A percentile compares a stretch with the other conserved stretches of the same genome.
phyloP scores from a whole-genome alignment of 1,140 invertebrate genomes.

The Scylla paramamosain region DNA sequence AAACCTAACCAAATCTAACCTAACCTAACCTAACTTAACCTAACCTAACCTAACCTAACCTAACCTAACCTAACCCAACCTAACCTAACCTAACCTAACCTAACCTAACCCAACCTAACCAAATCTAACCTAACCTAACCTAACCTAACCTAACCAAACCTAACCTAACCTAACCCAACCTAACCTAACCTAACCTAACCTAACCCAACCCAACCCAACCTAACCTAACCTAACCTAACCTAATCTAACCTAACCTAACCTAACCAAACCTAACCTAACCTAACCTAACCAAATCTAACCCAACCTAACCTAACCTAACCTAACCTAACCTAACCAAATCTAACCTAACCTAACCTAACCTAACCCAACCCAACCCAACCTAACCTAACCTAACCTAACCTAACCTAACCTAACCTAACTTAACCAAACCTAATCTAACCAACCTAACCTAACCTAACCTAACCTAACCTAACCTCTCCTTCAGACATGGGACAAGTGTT shows the following conservation, averaged over 20 bases:
- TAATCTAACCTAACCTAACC: too few species aligned
- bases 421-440: not conserved
- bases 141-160: too few species aligned
- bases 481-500: constrained; percentile 99
- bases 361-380: not conserved
- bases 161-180: too few species aligned
- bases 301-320: too few species aligned
- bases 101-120: too few species aligned
- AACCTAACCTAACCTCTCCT: not conserved
- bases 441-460: not conserved
- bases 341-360: not conserved
- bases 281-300: too few species aligned
- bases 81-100: not conserved
- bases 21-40: not conserved
- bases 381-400: constrained; percentile 5
- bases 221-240: too few species aligned
- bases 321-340: too few species aligned
- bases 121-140: not conserved
- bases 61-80: not conserved
- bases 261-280: too few species aligned
- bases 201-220: too few species aligned
- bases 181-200: too few species aligned
- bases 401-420: not conserved
- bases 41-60: not conserved
- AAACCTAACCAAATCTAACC: not conserved